Evolutionary conservation across 2,888 invertebrate genomes (phyloP).

Genomic region (Rosalia funebris): DNA sequence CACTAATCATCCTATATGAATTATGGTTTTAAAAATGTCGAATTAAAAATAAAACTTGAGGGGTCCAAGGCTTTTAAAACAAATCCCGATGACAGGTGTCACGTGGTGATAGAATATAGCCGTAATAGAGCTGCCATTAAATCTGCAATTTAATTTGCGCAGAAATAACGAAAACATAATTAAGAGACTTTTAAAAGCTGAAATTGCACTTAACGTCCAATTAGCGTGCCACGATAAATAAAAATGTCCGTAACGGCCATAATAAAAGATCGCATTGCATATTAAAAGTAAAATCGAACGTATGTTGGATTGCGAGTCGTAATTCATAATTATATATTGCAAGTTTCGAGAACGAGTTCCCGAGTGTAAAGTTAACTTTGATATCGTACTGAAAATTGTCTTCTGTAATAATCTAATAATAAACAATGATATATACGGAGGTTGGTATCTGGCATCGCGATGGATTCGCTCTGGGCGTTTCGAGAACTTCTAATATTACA

Average conservation of each 20-base stretch:
- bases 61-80: too few species aligned
- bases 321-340: constrained; percentile 50
- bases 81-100: too few species aligned
- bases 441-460: constrained; percentile 3
- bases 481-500: background rate
- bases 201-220: constrained; percentile 20
- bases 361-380: constrained; percentile 32
- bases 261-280: constrained; percentile 30
- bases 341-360: constrained; percentile 30
- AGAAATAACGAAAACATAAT: background rate
- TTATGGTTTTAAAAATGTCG: too few species aligned
- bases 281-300: constrained; percentile 35
- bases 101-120: too few species aligned
- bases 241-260: constrained; percentile 30
- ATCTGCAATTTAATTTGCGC: too few species aligned
- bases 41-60: too few species aligned
- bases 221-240: constrained; percentile 20
- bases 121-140: too few species aligned
- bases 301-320: constrained; percentile 41
- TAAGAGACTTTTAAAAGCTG: background rate
- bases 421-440: constrained; percentile 25
- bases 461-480: constrained; percentile 1
- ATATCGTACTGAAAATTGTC: constrained; percentile 37
- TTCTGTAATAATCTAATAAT: constrained; percentile 33
- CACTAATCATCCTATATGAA: too few species aligned